Conservation (phyloP, 2,113 vertebrate species). For the Haplochromis burtoni region DNA sequence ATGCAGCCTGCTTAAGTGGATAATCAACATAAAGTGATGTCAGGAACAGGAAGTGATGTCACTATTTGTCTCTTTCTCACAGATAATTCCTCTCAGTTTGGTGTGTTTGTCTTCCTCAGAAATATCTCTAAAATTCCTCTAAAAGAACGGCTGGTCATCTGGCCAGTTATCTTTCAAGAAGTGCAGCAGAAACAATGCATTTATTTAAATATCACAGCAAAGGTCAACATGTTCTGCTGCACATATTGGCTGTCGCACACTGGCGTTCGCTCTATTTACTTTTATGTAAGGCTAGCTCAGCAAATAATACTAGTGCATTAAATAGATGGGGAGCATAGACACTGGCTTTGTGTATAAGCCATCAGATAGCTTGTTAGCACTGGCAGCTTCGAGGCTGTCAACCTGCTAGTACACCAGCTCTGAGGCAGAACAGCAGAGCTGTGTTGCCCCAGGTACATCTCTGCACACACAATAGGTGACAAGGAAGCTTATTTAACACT, state of each 20-base stretch:
- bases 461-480: neutral
- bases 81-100: neutral
- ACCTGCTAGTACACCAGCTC: neutral
- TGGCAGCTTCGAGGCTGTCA: neutral
- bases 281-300: neutral
- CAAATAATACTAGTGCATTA: neutral
- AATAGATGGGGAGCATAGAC: neutral
- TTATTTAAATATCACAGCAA: neutral
- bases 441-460: neutral
- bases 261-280: neutral
- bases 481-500: neutral
- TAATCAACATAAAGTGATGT: neutral
- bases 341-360: neutral
- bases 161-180: neutral
- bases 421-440: neutral
- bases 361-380: neutral
- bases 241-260: neutral
- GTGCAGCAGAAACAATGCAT: neutral
- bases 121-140: neutral
- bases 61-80: neutral
- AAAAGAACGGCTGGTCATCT: accelerated
- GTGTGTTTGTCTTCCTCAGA: neutral
- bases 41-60: neutral
- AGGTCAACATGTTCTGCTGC: neutral
- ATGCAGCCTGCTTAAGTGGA: neutral